Base-by-base conservation (phyloP, 2,888 invertebrate genomes). In the Acanthosepion lycidas region DNA sequence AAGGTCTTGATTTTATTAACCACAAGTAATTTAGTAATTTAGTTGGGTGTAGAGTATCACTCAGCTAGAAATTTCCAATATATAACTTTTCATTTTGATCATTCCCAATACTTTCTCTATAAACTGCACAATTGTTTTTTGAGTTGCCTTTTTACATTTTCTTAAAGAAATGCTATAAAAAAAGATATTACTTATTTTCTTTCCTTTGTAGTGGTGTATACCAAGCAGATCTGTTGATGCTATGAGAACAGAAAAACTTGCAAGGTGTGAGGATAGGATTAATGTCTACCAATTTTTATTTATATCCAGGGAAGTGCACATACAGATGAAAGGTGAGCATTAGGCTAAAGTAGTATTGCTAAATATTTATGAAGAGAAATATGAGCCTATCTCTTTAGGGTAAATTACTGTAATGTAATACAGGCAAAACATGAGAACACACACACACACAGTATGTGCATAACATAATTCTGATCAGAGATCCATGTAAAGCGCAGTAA, bases 251-350 rank as follows among this genome's bases (percentile, higher is more conserved):
- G 59, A 23, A 23, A 55, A 55, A 55, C 23, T 3, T 6, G 64
- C 2, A 26, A 28, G 28, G n/a, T 9, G 78, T n/a, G 78, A 78
- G 78, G n/a, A 78, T 33, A 6, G 23, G 78, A 78, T 78, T 23
- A n/a, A 78, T 78, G 78, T n/a, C 78, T 78, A n/a, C 78, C n/a
- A 78, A 28, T 78, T 78, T 33, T 78, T 78, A 78, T 78, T 78
- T 78, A 78, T 78, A 78, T 12, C n/a, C 33, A n/a, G 12, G 33
- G 23, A 78, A n/a, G n/a, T 78, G 33, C 78, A 78, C n/a, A 78
- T n/a, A 42, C 42, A 15, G n/a, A 78, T n/a, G 78, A 3, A 3
- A 9, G 12, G n/a, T 78, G 78, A 33, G n/a, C n/a, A 12, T 78
- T 78, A n/a, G n/a, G 33, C 78, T 78, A 15, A 33, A n/a, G n/a